Base-by-base conservation (phyloP, 2,888 invertebrate genomes). In the Odontothrips loti region DNA sequence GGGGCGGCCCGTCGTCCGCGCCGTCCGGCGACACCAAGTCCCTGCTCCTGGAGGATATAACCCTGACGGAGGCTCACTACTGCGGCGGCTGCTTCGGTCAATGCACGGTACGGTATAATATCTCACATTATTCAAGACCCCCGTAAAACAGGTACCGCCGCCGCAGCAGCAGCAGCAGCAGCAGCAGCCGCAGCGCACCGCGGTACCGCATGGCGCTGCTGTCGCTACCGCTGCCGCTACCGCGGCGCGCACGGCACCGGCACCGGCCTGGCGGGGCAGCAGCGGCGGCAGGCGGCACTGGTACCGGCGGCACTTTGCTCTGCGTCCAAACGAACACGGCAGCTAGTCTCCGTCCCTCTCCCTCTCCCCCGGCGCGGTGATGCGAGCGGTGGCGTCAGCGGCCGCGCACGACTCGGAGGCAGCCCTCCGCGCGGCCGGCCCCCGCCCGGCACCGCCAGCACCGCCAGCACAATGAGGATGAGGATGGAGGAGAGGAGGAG, bases 61-160 rank as follows among this genome's bases (percentile, higher is more conserved):
- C 68, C 27, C 23, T 27, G 68, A 27, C 23, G 68, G 34, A 43
- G 34, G 2, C 34, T n/a, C n/a, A n/a, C n/a, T n/a, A n/a, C n/a
- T n/a, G n/a, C n/a, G n/a, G n/a, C n/a, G n/a, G n/a, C 58, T 27
- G 68, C 68, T 9, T 6, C 68, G 68, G 68, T 27, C 68, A 23
- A 75, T 75, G 68, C 68, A 27, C 68, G 68, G 68, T 75, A 75
- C 23, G 68, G 68, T 27, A 27, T 75, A 75, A 75, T 75, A 75
- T 27, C 68, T 75, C 68, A 75, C 68, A 75, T 75, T 75, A 75
- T 75, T 75, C 68, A 75, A 58, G 58, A 58, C 15, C 58, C 17
- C 58, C 17, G 58, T 58, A 58, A 17, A 58, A 58, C 58, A 58
- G 58, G 58, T 58, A 58, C 58, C 58, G 58, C 20, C 58, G 58